Evolutionary conservation across 1,140 invertebrate species (phyloP), one percentile per base, ranked within the genome.

Genomic region (Asbolus verrucosus): DNA sequence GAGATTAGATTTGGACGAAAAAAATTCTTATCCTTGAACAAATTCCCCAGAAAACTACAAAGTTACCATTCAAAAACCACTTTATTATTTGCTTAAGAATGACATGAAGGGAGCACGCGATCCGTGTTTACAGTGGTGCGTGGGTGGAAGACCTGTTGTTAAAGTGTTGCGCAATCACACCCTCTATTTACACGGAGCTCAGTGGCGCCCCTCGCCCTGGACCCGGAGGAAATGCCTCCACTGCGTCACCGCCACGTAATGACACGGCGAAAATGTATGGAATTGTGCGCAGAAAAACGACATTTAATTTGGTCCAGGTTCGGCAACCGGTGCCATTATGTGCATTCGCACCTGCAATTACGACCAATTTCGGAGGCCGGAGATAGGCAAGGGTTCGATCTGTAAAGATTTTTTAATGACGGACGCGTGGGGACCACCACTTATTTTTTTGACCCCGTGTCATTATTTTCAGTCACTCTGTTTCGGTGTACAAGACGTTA

Each of bases 291-390:
- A 19, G 46, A 54, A 54, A 54, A 54, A 54, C 46, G 46, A 30
- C 46, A 54, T 54, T 54, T 54, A 27, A 54, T 54, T 54, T 54
- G 61, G n/a, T n/a, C 27, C 33, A 15, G 8, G 3, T n/a, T n/a
- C n/a, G n/a, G n/a, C n/a, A n/a, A n/a, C n/a, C 6, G 46, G 21
- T 70, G 65, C 15, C 63, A 62, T 65, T 65, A 65, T 59, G 1
- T 33, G 59, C 59, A 70, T 70, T 66, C 43, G 69, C 39, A 36
- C 41, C 63, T 54, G 62, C 24, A 60, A 54, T 54, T 54, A n/a
- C n/a, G n/a, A n/a, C n/a, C n/a, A n/a, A n/a, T n/a, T n/a, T n/a
- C n/a, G n/a, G n/a, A 46, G 41, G 41, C 6, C 15, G 4, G 15
- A 43, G 11, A 18, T 8, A 27, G 11, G 21, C 19, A 54, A 54